Evolutionary conservation across 37 sponge, comb jelly and placozoan species (phyloP), one percentile per base, ranked within the genome.

Genomic region (Beroe ovata): DNA sequence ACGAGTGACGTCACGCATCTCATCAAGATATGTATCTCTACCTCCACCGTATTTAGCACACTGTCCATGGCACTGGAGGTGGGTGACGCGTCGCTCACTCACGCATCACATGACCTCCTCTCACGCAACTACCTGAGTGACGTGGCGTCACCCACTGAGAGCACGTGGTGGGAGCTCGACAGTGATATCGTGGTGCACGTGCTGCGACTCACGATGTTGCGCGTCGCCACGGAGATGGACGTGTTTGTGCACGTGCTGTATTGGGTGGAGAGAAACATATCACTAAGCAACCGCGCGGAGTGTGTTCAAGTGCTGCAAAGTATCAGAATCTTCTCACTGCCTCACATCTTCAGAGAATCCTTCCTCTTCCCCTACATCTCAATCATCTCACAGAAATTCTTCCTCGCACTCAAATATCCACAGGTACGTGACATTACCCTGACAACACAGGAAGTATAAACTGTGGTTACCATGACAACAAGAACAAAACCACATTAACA

Each of bases 351-450:
- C 54, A 77, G 84, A 23, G 84, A 77, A 54, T 20, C 36, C 2
- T 77, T 77, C 84, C 54, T 77, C 20, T 77, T 32, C 28, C 84
- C 84, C 25, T 77, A 77, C 84, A 77, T 77, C 22, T 39, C 84
- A 1, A 42, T 77, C 28, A 36, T 77, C 6, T 77, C 84, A 8
- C 84, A 77, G 84, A 77, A 77, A 39, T 42, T 36, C 54, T 77
- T 77, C 54, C 84, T 77, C 84, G 84, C 84, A 14, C 84, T 77
- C 84, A 77, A 77, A 77, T 77, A 77, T 26, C 84, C 84, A 6
- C 84, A 77, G 84, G 84, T 77, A 42, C 3, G 84, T 77, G n/a
- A n/a, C n/a, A n/a, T n/a, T n/a, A n/a, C n/a, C n/a, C n/a, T n/a
- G n/a, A n/a, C n/a, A n/a, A n/a, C n/a, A n/a, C n/a, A n/a, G n/a